Evolutionary conservation across 2,797 vertebrate genomes (phyloP).

Genomic region (Eremophila alpestris): DNA sequence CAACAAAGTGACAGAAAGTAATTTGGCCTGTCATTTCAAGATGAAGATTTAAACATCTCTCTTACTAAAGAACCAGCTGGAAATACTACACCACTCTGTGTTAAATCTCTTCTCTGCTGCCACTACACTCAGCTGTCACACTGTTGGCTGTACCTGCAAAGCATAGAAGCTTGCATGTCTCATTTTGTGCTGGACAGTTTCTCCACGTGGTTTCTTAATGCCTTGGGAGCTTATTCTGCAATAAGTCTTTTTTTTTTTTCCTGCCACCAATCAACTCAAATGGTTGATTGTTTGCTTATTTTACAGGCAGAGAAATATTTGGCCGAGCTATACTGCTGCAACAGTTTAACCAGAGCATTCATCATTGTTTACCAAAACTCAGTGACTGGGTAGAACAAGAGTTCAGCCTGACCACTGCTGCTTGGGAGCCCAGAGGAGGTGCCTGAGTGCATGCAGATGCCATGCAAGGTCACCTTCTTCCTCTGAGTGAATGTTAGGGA

Average conservation of each 20-base stretch:
- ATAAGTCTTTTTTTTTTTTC: not conserved
- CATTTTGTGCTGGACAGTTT: not conserved
- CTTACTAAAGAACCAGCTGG: not conserved
- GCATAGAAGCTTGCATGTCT: not conserved
- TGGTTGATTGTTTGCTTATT: not conserved
- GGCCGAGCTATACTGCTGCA: not conserved
- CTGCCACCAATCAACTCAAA: not conserved
- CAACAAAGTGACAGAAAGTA: not conserved
- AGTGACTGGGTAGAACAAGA: not conserved
- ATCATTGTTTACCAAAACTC: not conserved
- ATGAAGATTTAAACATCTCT: not conserved
- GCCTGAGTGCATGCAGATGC: not conserved
- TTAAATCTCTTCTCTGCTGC: not conserved
- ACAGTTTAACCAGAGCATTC: not conserved
- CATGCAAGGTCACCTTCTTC: not conserved
- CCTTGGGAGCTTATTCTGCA: not conserved
- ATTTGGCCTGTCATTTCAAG: not conserved
- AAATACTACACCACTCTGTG: not conserved
- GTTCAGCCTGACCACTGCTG: not conserved
- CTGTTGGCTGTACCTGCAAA: not conserved
- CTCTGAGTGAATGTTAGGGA: not conserved
- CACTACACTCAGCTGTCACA: not conserved
- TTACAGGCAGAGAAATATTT: not conserved
- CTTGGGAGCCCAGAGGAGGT: not conserved
- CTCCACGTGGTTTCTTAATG: not conserved